Evolutionary conservation across 2,113 vertebrate species (phyloP).

Genomic region (Nesoenas mayeri): DNA sequence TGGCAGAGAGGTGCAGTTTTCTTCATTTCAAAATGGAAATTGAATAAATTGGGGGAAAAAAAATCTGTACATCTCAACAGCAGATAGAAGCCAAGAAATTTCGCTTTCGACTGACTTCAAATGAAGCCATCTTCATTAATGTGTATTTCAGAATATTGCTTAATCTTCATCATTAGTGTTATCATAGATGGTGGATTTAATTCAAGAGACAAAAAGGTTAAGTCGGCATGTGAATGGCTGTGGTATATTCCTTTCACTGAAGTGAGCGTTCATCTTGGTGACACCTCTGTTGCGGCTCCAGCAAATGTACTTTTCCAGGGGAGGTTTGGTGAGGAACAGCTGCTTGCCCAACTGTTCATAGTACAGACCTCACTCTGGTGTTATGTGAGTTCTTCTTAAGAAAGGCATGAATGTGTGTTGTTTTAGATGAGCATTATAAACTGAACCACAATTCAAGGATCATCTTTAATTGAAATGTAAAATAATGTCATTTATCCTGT

Average conservation of each 20-base stretch:
- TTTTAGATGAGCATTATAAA: neutral
- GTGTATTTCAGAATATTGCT: neutral
- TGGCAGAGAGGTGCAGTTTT: neutral
- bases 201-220: neutral
- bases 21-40: neutral
- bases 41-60: neutral
- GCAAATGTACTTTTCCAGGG: neutral
- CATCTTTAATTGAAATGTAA: neutral
- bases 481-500: neutral
- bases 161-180: neutral
- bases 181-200: neutral
- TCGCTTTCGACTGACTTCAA: neutral
- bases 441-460: neutral
- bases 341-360: neutral
- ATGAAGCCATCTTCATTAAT: neutral
- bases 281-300: neutral
- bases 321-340: neutral
- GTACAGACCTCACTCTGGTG: neutral
- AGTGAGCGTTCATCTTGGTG: neutral
- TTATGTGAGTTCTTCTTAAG: neutral
- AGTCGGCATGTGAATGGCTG: neutral
- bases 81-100: neutral
- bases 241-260: neutral
- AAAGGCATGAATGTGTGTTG: neutral
- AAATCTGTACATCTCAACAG: neutral